Base-by-base conservation (phyloP, 2,888 invertebrate genomes). In the Amphipoea oculea region DNA sequence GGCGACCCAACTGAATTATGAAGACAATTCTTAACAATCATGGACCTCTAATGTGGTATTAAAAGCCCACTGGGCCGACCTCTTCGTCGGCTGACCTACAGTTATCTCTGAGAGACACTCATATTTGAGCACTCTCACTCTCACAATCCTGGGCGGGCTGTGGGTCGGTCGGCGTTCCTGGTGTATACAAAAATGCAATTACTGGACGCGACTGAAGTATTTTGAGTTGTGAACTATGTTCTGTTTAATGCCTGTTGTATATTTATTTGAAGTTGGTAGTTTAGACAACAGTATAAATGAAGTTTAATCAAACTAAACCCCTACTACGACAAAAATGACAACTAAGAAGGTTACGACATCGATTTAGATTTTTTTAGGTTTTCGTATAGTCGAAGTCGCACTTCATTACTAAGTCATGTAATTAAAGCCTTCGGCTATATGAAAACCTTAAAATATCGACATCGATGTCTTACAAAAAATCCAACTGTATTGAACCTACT, bases 51-150 rank as follows among this genome's bases (percentile, higher is more conserved):
- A 91, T 88, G 85, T 84, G 79, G 87, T 83, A 88, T 88, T 90
- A 89, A 89, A 88, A 87, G 81, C 77, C 84, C 81, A 72, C 73
- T 76, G 76, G 83, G 82, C 48, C 82, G 80, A 84, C 74, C 85
- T 85, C 85, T 80, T 85, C 79, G 82, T 88, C 87, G 83, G 62
- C 79, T 91, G 91, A 89, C 92, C 92, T 89, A 82, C 79, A 86
- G 89, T 88, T 94, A 94, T 94, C 93, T 90, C 83, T 57, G 67
- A 81, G 87, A 91, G 91, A 90, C 94, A 93, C 92, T 93, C 93
- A 90, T 91, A 92, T 92, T 92, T 86, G 88, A 87, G 80, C 84
- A 86, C 85, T 88, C 88, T 89, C 88, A n/a, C n/a, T n/a, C n/a
- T n/a, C n/a, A n/a, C 92, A 93, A 93, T 91, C 91, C 91, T 76